Evolutionary conservation across 2,888 invertebrate species (phyloP).

Genomic region (Cheilosia urbana): DNA sequence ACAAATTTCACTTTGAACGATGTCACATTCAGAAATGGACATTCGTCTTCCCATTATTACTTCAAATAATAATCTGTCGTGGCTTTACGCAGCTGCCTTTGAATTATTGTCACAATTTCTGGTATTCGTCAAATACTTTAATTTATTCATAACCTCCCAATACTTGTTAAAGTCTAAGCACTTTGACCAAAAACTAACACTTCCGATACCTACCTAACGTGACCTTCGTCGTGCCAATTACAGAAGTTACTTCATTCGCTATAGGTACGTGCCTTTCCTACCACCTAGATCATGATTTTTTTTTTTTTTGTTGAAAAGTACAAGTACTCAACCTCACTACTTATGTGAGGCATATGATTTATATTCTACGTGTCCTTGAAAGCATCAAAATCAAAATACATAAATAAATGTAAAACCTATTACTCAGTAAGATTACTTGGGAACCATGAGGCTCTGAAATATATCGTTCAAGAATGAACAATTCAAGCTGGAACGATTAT

Average conservation of each 20-base stretch:
- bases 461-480: neutral
- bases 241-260: neutral
- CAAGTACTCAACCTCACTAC: neutral
- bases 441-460: neutral
- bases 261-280: slow-evolving; percentile 3
- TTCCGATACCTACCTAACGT: slow-evolving; percentile 10
- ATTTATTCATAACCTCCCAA: neutral
- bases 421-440: slow-evolving; percentile 18
- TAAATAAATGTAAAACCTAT: slow-evolving; percentile 7
- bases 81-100: neutral
- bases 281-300: slow-evolving; percentile 1
- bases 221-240: neutral
- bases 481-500: slow-evolving; percentile 31
- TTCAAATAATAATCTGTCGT: no score
- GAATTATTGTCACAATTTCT: neutral
- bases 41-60: no score
- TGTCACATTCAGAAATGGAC: no score
- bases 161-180: neutral
- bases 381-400: neutral
- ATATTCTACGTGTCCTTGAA: slow-evolving; percentile 10
- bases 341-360: slow-evolving; percentile 8
- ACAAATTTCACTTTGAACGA: no score
- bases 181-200: neutral
- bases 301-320: neutral
- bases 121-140: neutral